phyloP scores from a whole-genome alignment of 2,113 vertebrate species.

The Pyrgilauda ruficollis region DNA sequence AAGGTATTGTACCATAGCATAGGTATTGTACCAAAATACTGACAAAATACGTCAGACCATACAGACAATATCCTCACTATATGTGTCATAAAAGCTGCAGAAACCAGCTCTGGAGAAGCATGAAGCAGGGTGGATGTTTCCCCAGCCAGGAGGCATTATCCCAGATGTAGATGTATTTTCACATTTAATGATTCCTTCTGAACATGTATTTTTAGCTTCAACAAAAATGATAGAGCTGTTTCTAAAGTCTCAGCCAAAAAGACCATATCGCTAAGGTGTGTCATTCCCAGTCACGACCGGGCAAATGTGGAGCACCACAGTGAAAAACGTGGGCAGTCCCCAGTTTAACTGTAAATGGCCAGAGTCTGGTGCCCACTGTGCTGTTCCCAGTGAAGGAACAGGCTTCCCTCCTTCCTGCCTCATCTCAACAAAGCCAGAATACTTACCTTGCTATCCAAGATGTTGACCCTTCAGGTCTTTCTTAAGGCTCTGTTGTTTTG shows the following conservation, averaged over 20 bases:
- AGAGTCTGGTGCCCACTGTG: not conserved
- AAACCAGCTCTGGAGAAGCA: not conserved
- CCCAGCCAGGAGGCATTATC: not conserved
- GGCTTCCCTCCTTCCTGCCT: not conserved
- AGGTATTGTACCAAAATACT: not conserved
- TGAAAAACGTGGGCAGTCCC: not conserved
- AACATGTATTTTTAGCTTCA: not conserved
- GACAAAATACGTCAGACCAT: not conserved
- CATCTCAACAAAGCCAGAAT: not conserved
- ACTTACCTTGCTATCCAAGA: not conserved
- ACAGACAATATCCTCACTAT: not conserved
- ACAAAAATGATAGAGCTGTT: not conserved
- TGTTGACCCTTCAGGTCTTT: not conserved
- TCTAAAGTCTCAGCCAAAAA: not conserved
- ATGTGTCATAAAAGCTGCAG: not conserved
- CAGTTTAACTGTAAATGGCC: not conserved
- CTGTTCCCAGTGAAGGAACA: not conserved
- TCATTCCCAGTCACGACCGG: not conserved
- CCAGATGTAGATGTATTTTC: not conserved
- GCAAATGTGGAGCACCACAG: not conserved
- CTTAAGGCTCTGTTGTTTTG: not conserved
- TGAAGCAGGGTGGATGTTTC: not conserved
- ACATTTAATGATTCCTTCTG: not conserved
- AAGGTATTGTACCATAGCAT: not conserved
- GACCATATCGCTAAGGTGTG: fast-evolving